Evolutionary conservation across 2,797 vertebrate genomes (phyloP).

Genomic region (Microctenopoma lineatum): DNA sequence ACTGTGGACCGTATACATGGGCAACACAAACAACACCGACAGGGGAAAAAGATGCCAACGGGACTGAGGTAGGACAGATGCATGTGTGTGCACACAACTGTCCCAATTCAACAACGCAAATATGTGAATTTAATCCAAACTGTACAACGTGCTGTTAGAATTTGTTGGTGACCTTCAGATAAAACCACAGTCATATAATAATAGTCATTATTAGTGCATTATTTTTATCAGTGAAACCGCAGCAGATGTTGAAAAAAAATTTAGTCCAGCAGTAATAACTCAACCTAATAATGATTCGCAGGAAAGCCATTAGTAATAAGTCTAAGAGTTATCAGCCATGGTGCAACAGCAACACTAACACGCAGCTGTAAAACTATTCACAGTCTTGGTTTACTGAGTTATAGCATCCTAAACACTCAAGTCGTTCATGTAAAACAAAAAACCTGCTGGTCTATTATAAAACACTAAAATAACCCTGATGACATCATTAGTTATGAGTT

Average conservation of each 20-base stretch:
- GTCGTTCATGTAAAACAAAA: too few species aligned
- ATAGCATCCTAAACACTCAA: not conserved
- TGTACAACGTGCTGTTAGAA: not conserved
- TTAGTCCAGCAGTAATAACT: too few species aligned
- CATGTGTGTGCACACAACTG: not conserved
- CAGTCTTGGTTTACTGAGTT: not conserved
- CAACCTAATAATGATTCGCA: too few species aligned
- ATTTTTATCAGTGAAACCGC: slow-evolving; percentile 33
- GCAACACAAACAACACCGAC: slow-evolving; percentile 11
- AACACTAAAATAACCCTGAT: not conserved
- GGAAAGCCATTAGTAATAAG: too few species aligned
- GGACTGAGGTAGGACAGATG: slow-evolving; percentile 71
- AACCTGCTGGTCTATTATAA: not conserved
- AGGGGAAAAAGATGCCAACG: slow-evolving; percentile 52
- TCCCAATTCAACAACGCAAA: slow-evolving; percentile 4
- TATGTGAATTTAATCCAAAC: not conserved
- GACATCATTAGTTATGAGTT: slow-evolving; percentile 3
- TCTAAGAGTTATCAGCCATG: too few species aligned
- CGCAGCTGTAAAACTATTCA: not conserved
- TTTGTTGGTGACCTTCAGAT: not conserved
- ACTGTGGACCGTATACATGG: slow-evolving; percentile 74
- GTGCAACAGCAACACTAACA: not conserved
- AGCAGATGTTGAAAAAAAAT: too few species aligned
- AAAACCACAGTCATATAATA: slow-evolving; percentile 3
- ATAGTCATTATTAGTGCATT: slow-evolving; percentile 19